A percentile compares a stretch with the other conserved stretches of the same genome.
Conservation (phyloP, 2,888 invertebrate genomes). For the Stictocephala bisonia region DNA sequence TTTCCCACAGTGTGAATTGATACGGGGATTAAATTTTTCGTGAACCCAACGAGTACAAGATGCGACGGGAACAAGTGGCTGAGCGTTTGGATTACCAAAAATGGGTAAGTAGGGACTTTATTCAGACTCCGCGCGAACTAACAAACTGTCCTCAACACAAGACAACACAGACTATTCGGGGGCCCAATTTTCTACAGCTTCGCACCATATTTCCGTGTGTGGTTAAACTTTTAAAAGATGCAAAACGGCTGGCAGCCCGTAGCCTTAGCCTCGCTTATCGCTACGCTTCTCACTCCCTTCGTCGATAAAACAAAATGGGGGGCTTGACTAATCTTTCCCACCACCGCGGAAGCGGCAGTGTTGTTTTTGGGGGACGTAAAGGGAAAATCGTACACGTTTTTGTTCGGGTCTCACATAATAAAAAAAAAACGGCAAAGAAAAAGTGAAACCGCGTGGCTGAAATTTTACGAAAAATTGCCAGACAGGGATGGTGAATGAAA, state of each 20-base stretch:
- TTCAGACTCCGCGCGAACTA: not conserved
- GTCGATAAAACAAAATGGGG: not conserved
- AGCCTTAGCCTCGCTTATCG: not conserved
- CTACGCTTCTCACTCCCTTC: constrained; percentile 8
- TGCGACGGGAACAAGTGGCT: not conserved
- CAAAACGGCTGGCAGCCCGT: not conserved
- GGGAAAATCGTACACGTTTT: not conserved
- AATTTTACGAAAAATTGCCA: too few species aligned
- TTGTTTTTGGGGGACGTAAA: not conserved
- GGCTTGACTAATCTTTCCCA: not conserved
- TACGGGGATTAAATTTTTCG: constrained; percentile 3
- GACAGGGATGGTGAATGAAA: too few species aligned
- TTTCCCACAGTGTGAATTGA: not conserved
- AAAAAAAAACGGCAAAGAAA: not conserved
- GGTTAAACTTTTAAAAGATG: not conserved
- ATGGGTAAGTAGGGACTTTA: not conserved
- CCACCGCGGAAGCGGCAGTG: not conserved
- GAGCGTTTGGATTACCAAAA: not conserved
- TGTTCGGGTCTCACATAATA: not conserved
- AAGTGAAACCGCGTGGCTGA: not conserved
- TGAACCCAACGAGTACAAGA: not conserved
- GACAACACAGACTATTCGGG: not conserved
- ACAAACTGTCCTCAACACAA: constrained; percentile 4
- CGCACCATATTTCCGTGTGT: not conserved
- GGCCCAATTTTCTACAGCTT: not conserved